Conservation (phyloP, 1,140 invertebrate genomes). For the Prorops nasuta region DNA sequence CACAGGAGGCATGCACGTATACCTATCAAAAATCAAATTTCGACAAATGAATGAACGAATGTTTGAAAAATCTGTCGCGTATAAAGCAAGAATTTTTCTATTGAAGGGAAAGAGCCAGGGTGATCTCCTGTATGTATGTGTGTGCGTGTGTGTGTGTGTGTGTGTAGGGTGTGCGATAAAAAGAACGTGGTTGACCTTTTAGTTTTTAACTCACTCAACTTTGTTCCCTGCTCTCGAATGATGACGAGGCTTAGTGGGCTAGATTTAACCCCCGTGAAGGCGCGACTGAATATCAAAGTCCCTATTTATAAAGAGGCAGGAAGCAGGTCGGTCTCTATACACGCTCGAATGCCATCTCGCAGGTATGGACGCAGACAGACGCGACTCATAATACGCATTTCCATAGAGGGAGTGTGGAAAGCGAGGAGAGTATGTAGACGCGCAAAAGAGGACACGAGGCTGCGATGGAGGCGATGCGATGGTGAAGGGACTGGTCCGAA, state of each 20-base stretch:
- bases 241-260: conserved; percentile 20
- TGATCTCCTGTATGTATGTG: too few species aligned
- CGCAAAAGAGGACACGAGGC: conserved; percentile 26
- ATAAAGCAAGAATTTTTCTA: too few species aligned
- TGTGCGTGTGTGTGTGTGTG: too few species aligned
- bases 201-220: conserved; percentile 42
- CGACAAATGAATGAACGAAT: too few species aligned
- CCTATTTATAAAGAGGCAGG: conserved; percentile 52
- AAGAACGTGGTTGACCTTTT: conserved; percentile 35
- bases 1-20: too few species aligned
- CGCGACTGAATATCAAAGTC: conserved; percentile 51
- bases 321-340: conserved; percentile 21
- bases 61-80: too few species aligned
- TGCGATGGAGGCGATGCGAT: background rate
- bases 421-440: too few species aligned
- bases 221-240: conserved; percentile 13
- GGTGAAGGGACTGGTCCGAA: conserved; percentile 1
- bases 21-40: too few species aligned
- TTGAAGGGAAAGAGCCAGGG: too few species aligned
- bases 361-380: conserved; percentile 19
- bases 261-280: conserved; percentile 32
- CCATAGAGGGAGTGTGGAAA: too few species aligned
- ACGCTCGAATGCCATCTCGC: background rate
- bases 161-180: too few species aligned
- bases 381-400: conserved; percentile 28